phyloP scores from a whole-genome alignment of 2,113 vertebrate species.

The Felis chaus region DNA sequence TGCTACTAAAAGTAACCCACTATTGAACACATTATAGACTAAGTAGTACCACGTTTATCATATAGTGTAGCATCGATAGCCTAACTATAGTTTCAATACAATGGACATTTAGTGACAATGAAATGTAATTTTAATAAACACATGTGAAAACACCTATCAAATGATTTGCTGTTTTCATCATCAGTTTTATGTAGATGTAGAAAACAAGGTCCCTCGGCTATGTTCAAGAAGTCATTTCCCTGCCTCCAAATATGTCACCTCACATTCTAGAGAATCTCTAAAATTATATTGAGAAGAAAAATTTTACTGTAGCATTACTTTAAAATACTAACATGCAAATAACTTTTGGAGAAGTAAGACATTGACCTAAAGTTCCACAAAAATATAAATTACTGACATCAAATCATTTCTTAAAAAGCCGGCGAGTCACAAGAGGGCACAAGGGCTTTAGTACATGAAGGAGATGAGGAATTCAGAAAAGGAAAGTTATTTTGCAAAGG shows the following conservation, averaged over 20 bases:
- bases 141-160: not conserved
- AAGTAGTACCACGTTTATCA: not conserved
- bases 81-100: not conserved
- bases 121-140: constrained; percentile 19
- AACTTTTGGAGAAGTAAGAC: constrained; percentile 13
- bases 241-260: not conserved
- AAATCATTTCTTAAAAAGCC: constrained; percentile 23
- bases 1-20: not conserved
- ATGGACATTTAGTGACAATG: not conserved
- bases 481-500: not conserved
- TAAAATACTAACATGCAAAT: constrained; percentile 45
- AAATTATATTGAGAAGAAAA: not conserved
- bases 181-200: not conserved
- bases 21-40: not conserved
- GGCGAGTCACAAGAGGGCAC: not conserved
- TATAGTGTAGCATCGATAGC: not conserved
- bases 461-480: not conserved
- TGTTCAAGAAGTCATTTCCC: not conserved
- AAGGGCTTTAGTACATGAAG: not conserved
- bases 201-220: not conserved
- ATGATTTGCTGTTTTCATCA: not conserved
- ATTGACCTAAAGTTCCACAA: constrained; percentile 3
- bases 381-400: constrained; percentile 28
- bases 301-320: not conserved
- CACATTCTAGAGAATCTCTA: not conserved